A percentile compares a stretch with the other conserved stretches of the same genome.
Conservation (phyloP, 2,113 vertebrate species). For the Microtus montanus region DNA sequence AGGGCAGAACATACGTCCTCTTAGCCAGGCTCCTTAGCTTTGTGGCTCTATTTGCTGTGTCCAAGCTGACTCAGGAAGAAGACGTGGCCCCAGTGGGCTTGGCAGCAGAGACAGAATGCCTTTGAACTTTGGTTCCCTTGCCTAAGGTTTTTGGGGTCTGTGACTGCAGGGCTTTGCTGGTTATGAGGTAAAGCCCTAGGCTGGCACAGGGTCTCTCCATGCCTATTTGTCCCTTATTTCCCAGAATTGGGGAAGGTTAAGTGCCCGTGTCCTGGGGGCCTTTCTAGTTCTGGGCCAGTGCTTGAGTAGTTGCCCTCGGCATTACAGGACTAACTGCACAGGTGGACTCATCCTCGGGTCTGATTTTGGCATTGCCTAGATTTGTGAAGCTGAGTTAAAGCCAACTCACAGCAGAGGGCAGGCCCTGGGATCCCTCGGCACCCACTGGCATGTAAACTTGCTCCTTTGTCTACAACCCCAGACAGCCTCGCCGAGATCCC, state of each 20-base stretch:
- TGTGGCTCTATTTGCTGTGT: conserved; percentile 56
- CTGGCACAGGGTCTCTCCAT: background rate
- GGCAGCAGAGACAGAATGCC: conserved; percentile 42
- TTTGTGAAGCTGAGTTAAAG: conserved; percentile 56
- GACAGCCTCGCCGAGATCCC: background rate
- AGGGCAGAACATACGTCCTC: conserved; percentile 53
- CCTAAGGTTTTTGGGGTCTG: conserved; percentile 49
- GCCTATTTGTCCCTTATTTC: conserved; percentile 22
- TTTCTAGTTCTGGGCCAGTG: conserved; percentile 8
- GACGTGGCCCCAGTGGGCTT: conserved; percentile 57
- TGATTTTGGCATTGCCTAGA: conserved; percentile 50
- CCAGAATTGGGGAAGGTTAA: background rate
- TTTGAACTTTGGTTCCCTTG: conserved; percentile 38
- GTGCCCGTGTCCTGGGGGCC: conserved; percentile 22
- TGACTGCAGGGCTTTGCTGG: conserved; percentile 30
- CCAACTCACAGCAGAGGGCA: background rate
- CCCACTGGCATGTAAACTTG: background rate
- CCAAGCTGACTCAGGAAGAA: conserved; percentile 73
- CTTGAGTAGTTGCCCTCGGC: conserved; percentile 1
- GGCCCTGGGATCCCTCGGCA: background rate
- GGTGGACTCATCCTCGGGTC: conserved; percentile 25
- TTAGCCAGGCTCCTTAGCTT: conserved; percentile 67
- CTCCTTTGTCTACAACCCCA: conserved; percentile 27
- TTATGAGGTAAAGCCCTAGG: conserved; percentile 41
- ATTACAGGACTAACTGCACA: background rate